These are phyloP conservation scores for Cisticola juncidis DNA, from an alignment of 2,113 vertebrate species.

Conservation along the genomic window DNA sequence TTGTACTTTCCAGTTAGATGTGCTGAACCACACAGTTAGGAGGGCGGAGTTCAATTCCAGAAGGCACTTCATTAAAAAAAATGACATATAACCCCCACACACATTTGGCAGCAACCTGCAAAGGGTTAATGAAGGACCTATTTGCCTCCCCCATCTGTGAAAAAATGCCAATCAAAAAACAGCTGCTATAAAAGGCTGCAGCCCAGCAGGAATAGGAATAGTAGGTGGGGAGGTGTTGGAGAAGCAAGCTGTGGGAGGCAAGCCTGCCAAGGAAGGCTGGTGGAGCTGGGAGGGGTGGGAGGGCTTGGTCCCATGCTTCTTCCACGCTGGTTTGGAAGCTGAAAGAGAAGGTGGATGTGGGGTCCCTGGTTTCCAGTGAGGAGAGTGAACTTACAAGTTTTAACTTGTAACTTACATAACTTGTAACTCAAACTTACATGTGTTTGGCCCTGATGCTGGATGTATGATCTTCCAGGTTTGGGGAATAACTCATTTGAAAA, in stretches of 20 bases:
- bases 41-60: constrained; percentile 19
- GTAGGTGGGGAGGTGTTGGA: constrained; percentile 52
- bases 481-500: not conserved
- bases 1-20: not conserved
- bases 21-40: not conserved
- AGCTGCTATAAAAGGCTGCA: constrained; percentile 64
- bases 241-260: constrained; percentile 30
- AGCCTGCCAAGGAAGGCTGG: constrained; percentile 28
- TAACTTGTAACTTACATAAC: too few relatives aligned
- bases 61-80: constrained; percentile 49
- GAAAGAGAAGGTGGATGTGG: not conserved
- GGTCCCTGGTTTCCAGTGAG: not conserved
- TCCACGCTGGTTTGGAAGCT: not conserved
- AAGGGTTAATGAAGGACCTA: constrained; percentile 65
- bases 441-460: not conserved
- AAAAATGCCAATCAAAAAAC: constrained; percentile 56
- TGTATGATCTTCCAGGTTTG: not conserved
- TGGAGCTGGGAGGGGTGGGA: not conserved
- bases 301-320: not conserved
- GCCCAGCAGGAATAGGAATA: constrained; percentile 43
- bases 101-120: constrained; percentile 47
- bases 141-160: constrained; percentile 66
- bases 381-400: not conserved
- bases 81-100: not conserved
- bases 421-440: too few relatives aligned